Evolutionary conservation across 2,113 vertebrate species (phyloP).

Genomic region (Dunckerocampus dactyliophorus): DNA sequence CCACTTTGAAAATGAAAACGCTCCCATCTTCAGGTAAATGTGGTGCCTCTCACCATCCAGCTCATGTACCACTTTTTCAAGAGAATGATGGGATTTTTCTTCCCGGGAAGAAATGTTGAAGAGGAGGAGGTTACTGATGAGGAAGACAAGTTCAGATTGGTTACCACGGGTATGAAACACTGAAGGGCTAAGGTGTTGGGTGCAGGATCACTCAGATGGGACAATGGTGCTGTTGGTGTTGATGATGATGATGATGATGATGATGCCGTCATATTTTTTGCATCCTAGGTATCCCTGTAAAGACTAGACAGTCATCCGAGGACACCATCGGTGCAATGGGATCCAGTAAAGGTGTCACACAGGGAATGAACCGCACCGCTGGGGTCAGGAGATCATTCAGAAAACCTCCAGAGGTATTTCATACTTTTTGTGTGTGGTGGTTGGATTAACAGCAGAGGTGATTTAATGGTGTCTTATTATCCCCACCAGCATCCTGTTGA

Average conservation of each 20-base stretch:
- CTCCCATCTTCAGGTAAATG: conserved; percentile 81
- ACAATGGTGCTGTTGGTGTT: conserved; percentile 18
- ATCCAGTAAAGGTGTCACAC: conserved; percentile 86
- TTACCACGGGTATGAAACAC: conserved; percentile 84
- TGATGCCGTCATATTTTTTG: neutral
- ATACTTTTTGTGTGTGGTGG: neutral
- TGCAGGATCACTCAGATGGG: conserved; percentile 15
- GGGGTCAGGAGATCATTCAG: conserved; percentile 96
- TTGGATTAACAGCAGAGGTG: neutral
- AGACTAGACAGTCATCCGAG: conserved; percentile 86
- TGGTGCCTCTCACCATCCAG: conserved; percentile 97
- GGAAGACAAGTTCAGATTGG: conserved; percentile 95
- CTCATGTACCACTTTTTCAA: conserved; percentile 99
- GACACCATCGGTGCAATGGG: conserved; percentile 82
- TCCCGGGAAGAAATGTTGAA: conserved; percentile 91
- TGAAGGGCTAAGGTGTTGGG: neutral
- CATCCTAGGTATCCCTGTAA: conserved; percentile 86
- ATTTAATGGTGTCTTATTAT: neutral
- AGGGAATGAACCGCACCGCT: conserved; percentile 87
- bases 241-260: neutral
- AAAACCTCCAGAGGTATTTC: conserved; percentile 88
- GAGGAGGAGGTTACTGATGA: conserved; percentile 96
- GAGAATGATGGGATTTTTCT: conserved; percentile 99
- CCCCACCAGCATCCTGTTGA: conserved; percentile 87
- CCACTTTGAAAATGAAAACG: neutral